phyloP scores from a whole-genome alignment of 2,888 invertebrate species.

The Epistrophella euchroma region DNA sequence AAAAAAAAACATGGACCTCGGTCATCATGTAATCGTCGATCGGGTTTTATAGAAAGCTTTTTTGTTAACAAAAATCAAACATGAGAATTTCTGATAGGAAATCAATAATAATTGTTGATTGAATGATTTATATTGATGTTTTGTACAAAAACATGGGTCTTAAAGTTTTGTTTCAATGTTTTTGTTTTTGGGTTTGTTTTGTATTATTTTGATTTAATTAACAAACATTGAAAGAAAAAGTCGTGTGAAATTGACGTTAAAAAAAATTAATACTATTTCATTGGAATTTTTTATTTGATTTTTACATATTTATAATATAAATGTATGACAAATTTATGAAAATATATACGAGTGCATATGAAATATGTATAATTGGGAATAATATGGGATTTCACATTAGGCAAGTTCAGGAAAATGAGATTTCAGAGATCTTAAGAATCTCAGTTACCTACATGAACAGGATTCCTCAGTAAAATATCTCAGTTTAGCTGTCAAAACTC shows the following conservation, averaged over 20 bases:
- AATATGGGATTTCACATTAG: no score
- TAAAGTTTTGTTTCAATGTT: slow-evolving; percentile 15
- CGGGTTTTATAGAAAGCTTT: slow-evolving; percentile 3
- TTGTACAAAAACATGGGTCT: slow-evolving; percentile 1
- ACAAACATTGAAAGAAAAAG: not conserved
- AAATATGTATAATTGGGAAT: no score
- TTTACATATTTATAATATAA: no score
- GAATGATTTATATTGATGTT: slow-evolving; percentile 20
- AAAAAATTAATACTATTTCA: not conserved
- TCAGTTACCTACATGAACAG: no score
- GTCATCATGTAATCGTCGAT: slow-evolving; percentile 6
- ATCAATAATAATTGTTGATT: slow-evolving; percentile 37
- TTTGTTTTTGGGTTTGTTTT: slow-evolving; percentile 2
- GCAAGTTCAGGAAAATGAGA: no score
- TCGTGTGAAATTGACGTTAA: not conserved
- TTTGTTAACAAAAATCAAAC: slow-evolving; percentile 28
- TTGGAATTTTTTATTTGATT: no score
- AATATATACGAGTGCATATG: no score
- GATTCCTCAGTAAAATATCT: no score
- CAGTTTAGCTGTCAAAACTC: no score
- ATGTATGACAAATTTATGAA: no score
- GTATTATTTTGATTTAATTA: not conserved
- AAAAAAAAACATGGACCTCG: not conserved
- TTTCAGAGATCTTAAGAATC: no score
- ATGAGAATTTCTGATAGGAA: slow-evolving; percentile 30